Evolutionary conservation across 2,797 vertebrate genomes (phyloP).

Genomic region (Capromys pilorides): DNA sequence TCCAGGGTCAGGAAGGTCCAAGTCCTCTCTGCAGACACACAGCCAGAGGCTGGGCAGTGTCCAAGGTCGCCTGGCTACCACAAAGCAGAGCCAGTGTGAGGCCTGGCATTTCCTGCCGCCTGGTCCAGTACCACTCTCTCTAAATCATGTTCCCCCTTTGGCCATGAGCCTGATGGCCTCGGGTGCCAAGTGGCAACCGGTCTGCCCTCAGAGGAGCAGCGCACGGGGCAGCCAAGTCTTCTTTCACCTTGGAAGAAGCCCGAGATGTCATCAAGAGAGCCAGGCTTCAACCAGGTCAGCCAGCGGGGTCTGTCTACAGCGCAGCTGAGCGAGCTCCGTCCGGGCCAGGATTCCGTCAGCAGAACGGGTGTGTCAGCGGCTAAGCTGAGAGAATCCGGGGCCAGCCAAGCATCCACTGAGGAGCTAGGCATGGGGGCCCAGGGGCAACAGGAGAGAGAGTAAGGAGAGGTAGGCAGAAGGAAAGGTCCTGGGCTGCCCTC

Average conservation of each 20-base stretch:
- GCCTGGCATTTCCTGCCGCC: conserved; percentile 33
- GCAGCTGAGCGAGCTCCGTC: conserved; percentile 75
- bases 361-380: conserved; percentile 68
- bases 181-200: conserved; percentile 58
- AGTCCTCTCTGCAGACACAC: background rate
- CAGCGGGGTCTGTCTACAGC: conserved; percentile 73
- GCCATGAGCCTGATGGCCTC: conserved; percentile 51
- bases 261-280: conserved; percentile 73
- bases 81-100: background rate
- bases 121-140: conserved; percentile 18
- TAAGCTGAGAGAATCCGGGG: conserved; percentile 54
- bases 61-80: conserved; percentile 40
- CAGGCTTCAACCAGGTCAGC: conserved; percentile 81
- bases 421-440: conserved; percentile 40
- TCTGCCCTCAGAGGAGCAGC: conserved; percentile 58
- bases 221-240: conserved; percentile 62
- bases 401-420: conserved; percentile 72
- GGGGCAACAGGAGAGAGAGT: conserved; percentile 29
- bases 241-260: conserved; percentile 60
- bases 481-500: background rate
- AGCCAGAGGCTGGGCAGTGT: background rate
- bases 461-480: conserved; percentile 2
- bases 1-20: background rate
- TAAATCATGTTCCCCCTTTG: conserved; percentile 68
- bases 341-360: conserved; percentile 78